Conservation (phyloP, 2,797 vertebrate species). For the Echeneis naucrates region DNA sequence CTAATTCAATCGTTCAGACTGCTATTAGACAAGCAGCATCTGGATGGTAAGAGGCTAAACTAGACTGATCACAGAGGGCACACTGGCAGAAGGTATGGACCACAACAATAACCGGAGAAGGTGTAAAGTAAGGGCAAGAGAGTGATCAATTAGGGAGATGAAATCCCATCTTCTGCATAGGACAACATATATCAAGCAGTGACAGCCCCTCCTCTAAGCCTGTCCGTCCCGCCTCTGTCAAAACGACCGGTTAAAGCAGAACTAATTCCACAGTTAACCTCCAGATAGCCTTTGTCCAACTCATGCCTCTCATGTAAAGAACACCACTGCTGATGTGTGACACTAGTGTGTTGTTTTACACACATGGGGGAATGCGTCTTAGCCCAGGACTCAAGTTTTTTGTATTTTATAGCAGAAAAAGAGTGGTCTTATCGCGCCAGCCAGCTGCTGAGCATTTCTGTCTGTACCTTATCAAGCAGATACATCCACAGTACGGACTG, state of each 20-base stretch:
- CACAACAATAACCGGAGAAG: conserved; percentile 25
- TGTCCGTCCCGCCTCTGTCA: conserved; percentile 75
- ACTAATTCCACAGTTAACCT: conserved; percentile 84
- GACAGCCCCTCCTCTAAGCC: conserved; percentile 85
- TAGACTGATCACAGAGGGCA: conserved; percentile 1
- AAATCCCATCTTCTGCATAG: conserved; percentile 84
- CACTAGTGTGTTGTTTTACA: neutral
- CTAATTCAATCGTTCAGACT: conserved; percentile 59
- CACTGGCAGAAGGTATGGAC: conserved; percentile 46
- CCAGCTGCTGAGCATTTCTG: neutral
- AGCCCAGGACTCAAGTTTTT: neutral
- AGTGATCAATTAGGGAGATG: conserved; percentile 86
- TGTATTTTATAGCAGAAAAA: no score
- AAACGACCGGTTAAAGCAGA: conserved; percentile 86
- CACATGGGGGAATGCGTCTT: neutral
- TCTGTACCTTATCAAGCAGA: neutral
- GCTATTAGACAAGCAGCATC: conserved; percentile 57
- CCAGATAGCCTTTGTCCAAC: conserved; percentile 31
- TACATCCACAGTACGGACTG: neutral
- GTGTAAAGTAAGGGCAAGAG: conserved; percentile 29
- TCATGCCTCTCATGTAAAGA: conserved; percentile 2
- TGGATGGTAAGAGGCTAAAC: conserved; percentile 18
- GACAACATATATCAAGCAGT: conserved; percentile 83
- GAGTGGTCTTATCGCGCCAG: neutral
- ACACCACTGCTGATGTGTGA: neutral